phyloP scores from a whole-genome alignment of 2,113 vertebrate genomes.

The Blennius ocellaris region DNA sequence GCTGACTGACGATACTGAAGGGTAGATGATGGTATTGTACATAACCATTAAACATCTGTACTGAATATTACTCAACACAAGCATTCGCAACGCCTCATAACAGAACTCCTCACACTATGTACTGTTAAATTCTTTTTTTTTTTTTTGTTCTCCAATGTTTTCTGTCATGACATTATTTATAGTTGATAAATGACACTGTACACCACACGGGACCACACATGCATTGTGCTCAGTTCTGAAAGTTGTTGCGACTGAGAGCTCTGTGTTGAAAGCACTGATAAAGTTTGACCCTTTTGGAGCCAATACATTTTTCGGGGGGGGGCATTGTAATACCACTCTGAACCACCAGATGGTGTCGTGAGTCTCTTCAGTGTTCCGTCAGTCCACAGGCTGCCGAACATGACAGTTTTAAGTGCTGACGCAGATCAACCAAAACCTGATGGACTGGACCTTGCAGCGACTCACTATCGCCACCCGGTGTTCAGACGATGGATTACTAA shows the following conservation, averaged over 20 bases:
- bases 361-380: too few relatives aligned
- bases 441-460: too few relatives aligned
- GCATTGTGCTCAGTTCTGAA: background rate
- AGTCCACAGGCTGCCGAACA: too few relatives aligned
- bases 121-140: conserved; percentile 2
- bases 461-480: background rate
- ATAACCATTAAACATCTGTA: conserved; percentile 4
- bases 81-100: background rate
- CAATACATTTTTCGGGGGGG: too few relatives aligned
- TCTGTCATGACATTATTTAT: conserved; percentile 16
- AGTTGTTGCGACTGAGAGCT: background rate
- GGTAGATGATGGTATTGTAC: background rate
- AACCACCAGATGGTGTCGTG: too few relatives aligned
- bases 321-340: too few relatives aligned
- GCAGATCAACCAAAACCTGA: too few relatives aligned
- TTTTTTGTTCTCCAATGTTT: conserved; percentile 3
- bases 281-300: too few relatives aligned
- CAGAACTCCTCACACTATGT: background rate
- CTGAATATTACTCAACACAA: background rate
- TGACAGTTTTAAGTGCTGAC: too few relatives aligned
- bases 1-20: conserved; percentile 7
- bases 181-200: conserved; percentile 11
- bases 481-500: too few relatives aligned
- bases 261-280: conserved; percentile 9
- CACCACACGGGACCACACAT: conserved; percentile 36